These are phyloP conservation scores for Rambutsinella grinnellia DNA, from an alignment of 2,888 invertebrate species.

Conservation along the genomic window DNA sequence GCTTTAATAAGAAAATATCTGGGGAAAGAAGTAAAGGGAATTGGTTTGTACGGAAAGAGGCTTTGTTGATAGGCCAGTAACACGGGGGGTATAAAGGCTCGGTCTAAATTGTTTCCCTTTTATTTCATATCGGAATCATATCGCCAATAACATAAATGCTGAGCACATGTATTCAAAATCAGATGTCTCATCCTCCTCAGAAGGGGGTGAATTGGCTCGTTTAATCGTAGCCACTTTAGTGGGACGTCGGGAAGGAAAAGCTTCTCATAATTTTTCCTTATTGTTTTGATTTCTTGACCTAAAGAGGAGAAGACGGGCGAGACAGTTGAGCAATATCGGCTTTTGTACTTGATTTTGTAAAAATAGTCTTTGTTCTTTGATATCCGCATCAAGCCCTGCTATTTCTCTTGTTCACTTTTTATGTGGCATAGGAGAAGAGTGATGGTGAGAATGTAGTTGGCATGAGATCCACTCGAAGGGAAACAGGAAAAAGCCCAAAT, in stretches of 20 bases:
- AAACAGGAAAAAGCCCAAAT: not conserved
- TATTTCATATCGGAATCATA: not conserved
- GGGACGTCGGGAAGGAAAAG: too few species aligned
- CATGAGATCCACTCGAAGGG: not conserved
- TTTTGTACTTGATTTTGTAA: constrained; percentile 14
- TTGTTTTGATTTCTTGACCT: not conserved
- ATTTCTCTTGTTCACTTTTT: too few species aligned
- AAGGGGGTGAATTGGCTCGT: too few species aligned
- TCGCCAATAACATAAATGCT: not conserved
- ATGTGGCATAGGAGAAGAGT: too few species aligned
- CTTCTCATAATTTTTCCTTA: not conserved
- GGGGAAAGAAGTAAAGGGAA: constrained; percentile 4
- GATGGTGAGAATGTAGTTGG: constrained; percentile 12
- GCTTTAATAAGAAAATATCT: not conserved
- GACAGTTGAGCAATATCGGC: not conserved
- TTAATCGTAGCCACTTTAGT: too few species aligned
- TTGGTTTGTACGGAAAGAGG: not conserved
- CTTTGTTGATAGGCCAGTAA: too few species aligned
- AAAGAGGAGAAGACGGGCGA: not conserved
- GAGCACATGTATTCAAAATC: not conserved
- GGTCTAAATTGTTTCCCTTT: too few species aligned
- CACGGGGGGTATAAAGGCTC: too few species aligned
- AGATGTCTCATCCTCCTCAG: not conserved
- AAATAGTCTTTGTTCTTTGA: too few species aligned
- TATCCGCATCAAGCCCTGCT: too few species aligned